These are phyloP conservation scores for Callipepla squamata DNA, from an alignment of 2,113 vertebrate species.

Conservation along the genomic window DNA sequence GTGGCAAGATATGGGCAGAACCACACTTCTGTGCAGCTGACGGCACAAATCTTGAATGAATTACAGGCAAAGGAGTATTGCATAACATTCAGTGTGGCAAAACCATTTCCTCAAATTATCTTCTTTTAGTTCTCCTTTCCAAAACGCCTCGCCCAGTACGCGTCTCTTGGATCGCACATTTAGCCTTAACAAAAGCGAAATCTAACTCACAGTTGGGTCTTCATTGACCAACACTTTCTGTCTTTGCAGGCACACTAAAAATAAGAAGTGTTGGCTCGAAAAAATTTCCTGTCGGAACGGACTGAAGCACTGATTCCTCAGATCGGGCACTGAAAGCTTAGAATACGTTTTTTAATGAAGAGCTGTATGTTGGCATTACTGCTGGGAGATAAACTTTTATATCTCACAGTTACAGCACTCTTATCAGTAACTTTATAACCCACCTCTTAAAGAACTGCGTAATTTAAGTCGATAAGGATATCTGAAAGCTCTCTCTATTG, in stretches of 20 bases:
- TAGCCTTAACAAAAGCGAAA: neutral
- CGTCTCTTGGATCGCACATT: neutral
- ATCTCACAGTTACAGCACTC: neutral
- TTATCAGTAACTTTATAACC: slow-evolving; percentile 37
- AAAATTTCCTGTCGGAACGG: neutral
- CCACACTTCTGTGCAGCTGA: neutral
- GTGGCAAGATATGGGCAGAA: neutral
- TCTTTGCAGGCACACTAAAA: neutral
- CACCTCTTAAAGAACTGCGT: neutral
- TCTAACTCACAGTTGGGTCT: neutral
- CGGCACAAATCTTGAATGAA: neutral
- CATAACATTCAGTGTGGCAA: neutral
- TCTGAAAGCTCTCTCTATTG: slow-evolving; percentile 54
- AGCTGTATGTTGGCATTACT: neutral
- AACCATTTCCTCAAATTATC: neutral
- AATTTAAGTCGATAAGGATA: slow-evolving; percentile 25
- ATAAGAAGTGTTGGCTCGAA: neutral
- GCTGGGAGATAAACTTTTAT: neutral
- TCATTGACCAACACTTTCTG: neutral
- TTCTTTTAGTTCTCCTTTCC: neutral
- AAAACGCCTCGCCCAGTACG: neutral
- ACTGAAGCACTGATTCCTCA: neutral
- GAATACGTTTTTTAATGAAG: neutral
- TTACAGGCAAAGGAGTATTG: neutral
- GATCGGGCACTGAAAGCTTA: neutral